Evolutionary conservation across 2,888 invertebrate species (phyloP).

Genomic region (Cotesia congregata): DNA sequence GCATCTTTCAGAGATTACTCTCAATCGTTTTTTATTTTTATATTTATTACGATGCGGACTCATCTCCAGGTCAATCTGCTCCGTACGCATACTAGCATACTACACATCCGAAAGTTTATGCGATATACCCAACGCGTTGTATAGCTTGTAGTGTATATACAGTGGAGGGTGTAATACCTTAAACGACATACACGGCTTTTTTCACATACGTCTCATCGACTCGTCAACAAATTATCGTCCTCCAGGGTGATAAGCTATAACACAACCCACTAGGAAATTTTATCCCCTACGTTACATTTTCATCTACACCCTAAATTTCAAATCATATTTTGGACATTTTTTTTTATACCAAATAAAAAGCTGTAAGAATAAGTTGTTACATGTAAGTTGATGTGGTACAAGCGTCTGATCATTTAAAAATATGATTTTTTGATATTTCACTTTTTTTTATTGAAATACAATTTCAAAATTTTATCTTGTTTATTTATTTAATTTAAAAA

Average conservation of each 20-base stretch:
- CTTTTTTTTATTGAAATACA: too few species aligned
- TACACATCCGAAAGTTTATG: background rate
- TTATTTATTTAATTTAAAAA: too few species aligned
- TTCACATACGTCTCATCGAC: constrained; percentile 44
- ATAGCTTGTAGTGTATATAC: too few species aligned
- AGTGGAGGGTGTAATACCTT: too few species aligned
- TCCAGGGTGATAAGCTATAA: constrained; percentile 26
- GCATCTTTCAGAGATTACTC: background rate
- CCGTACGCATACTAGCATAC: background rate
- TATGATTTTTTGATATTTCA: too few species aligned
- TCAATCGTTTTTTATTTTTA: background rate
- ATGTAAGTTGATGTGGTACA: too few species aligned
- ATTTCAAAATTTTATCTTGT: too few species aligned
- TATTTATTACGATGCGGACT: background rate
- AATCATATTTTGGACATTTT: constrained; percentile 10
- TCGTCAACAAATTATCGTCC: constrained; percentile 41
- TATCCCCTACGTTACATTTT: constrained; percentile 34
- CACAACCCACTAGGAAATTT: background rate
- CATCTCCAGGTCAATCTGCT: background rate
- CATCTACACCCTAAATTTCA: constrained; percentile 32
- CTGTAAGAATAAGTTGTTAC: background rate
- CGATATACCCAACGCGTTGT: background rate
- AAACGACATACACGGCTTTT: constrained; percentile 27
- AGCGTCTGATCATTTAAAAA: too few species aligned
- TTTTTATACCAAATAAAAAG: background rate